A percentile compares a stretch with the other conserved stretches of the same genome.
These are phyloP conservation scores for Strigamia transsilvanica DNA, from an alignment of 2,888 invertebrate species.

Conservation along the genomic window DNA sequence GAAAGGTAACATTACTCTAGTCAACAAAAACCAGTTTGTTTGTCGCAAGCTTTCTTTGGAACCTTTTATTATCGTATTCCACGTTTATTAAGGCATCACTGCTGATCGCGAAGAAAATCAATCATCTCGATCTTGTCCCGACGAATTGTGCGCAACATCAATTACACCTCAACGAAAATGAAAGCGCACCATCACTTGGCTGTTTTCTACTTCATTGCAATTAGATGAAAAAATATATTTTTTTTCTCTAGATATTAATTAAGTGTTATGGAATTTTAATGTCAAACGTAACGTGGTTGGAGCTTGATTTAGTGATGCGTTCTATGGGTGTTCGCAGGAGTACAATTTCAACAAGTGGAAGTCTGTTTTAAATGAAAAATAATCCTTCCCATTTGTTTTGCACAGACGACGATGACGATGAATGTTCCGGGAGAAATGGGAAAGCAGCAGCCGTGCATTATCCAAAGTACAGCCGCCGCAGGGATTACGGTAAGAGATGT, in stretches of 20 bases:
- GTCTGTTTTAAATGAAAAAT: constrained; percentile 43
- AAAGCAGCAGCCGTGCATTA: constrained; percentile 48
- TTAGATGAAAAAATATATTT: not conserved
- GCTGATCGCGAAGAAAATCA: constrained; percentile 17
- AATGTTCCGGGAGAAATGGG: constrained; percentile 36
- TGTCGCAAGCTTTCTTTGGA: not conserved
- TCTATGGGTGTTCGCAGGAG: constrained; percentile 17
- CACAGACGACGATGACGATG: constrained; percentile 18
- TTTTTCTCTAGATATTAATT: not conserved
- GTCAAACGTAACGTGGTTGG: not conserved
- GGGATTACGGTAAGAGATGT: constrained; percentile 49
- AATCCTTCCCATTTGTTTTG: constrained; percentile 32
- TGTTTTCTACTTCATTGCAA: not conserved
- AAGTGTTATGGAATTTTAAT: not conserved
- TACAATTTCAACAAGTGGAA: constrained; percentile 41
- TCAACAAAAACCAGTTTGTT: not conserved
- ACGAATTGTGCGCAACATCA: constrained; percentile 32
- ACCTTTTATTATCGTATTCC: not conserved
- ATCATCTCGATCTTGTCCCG: constrained; percentile 29
- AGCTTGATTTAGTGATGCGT: constrained; percentile 1
- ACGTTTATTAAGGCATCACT: not conserved
- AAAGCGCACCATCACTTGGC: not conserved
- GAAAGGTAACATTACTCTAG: too few species aligned
- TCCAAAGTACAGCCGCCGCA: constrained; percentile 36
- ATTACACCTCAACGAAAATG: not conserved